These are phyloP conservation scores for Atrina japonica DNA, from an alignment of 2,888 invertebrate genomes.

Conservation along the genomic window DNA sequence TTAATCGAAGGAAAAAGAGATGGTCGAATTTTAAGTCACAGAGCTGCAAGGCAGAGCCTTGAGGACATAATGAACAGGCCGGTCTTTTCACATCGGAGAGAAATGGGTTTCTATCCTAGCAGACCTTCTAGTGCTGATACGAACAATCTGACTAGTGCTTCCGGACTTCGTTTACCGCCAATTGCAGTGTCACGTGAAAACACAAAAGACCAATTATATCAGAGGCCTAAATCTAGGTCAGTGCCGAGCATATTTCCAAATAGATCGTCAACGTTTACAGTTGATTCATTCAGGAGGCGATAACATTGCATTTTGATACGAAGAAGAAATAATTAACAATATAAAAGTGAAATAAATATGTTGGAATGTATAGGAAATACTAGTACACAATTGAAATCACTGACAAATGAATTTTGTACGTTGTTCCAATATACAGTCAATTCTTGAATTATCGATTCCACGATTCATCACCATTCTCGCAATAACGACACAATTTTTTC, in stretches of 20 bases:
- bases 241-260: conserved; percentile 4
- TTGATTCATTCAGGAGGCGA: conserved; percentile 1
- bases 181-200: conserved; percentile 28
- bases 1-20: conserved; percentile 31
- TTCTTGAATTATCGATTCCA: too few species aligned
- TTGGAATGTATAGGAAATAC: too few species aligned
- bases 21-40: conserved; percentile 33
- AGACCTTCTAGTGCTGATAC: conserved; percentile 26
- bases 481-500: too few species aligned
- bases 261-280: conserved; percentile 18
- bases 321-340: too few species aligned
- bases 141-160: conserved; percentile 15
- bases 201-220: conserved; percentile 12
- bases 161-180: conserved; percentile 24
- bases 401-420: too few species aligned
- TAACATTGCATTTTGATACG: too few species aligned
- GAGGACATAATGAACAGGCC: conserved; percentile 32
- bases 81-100: conserved; percentile 14
- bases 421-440: too few species aligned
- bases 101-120: conserved; percentile 12
- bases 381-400: too few species aligned
- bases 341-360: too few species aligned
- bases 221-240: conserved; percentile 6
- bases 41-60: conserved; percentile 14
- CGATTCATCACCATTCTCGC: too few species aligned